Evolutionary conservation across 1,140 invertebrate species (phyloP).

Genomic region (Apis cerana): DNA sequence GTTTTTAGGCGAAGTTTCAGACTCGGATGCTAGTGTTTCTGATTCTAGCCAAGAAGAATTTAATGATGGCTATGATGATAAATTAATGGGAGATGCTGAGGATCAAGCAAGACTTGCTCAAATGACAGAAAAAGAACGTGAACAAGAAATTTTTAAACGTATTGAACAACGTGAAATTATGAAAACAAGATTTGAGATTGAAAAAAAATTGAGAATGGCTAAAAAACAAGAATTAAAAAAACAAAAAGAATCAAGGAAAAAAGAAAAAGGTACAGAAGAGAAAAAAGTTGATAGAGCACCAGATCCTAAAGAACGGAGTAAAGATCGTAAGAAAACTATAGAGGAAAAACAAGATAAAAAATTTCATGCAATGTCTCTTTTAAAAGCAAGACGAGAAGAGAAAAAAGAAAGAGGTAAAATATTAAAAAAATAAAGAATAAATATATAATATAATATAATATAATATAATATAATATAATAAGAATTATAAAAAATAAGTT

Average conservation of each 20-base stretch:
- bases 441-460: too few species aligned
- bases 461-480: too few species aligned
- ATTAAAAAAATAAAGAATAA: constrained; percentile 13
- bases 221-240: constrained; percentile 91
- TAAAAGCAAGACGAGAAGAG: constrained; percentile 94
- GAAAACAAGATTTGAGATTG: constrained; percentile 98
- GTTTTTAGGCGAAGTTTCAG: constrained; percentile 85
- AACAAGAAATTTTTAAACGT: constrained; percentile 98
- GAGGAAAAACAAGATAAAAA: constrained; percentile 94
- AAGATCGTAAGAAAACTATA: constrained; percentile 95
- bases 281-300: constrained; percentile 82
- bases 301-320: constrained; percentile 90
- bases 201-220: constrained; percentile 94
- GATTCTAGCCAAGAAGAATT: constrained; percentile 86
- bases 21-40: constrained; percentile 81
- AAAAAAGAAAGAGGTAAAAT: constrained; percentile 85
- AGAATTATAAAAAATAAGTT: constrained; percentile 10
- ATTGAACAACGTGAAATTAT: constrained; percentile 96
- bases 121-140: constrained; percentile 98
- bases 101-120: constrained; percentile 93
- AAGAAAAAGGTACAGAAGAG: constrained; percentile 81
- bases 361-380: constrained; percentile 93
- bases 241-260: constrained; percentile 83
- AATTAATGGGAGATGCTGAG: constrained; percentile 98
- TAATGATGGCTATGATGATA: constrained; percentile 95